phyloP scores from a whole-genome alignment of 2,797 vertebrate species.

The Erethizon dorsatum region DNA sequence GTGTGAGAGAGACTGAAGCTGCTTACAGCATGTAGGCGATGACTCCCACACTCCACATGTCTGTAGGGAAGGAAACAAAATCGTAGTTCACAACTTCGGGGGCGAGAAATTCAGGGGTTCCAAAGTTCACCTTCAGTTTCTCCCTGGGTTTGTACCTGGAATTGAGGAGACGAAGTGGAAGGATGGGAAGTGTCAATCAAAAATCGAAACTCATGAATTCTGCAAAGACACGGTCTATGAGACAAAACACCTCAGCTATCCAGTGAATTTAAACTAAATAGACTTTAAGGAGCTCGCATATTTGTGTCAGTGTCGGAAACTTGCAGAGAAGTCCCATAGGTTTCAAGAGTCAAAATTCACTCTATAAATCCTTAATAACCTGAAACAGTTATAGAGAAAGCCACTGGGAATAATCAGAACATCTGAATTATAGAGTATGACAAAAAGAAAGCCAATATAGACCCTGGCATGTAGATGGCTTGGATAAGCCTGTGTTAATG shows the following conservation, averaged over 20 bases:
- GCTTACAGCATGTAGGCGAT: conserved; percentile 99
- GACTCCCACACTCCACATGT: conserved; percentile 99
- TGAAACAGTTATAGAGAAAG: not conserved
- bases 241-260: not conserved
- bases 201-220: not conserved
- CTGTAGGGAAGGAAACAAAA: conserved; percentile 98
- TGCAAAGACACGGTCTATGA: not conserved
- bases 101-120: conserved; percentile 98
- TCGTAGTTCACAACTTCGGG: conserved; percentile 99
- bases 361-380: not conserved
- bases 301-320: not conserved
- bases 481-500: not conserved
- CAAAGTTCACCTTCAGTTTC: conserved; percentile 97
- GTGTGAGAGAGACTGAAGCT: conserved; percentile 24
- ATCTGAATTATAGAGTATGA: not conserved
- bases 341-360: conserved; percentile 2
- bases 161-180: conserved; percentile 65
- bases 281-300: not conserved
- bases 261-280: not conserved
- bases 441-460: not conserved
- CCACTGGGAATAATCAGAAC: not conserved
- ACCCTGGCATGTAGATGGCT: not conserved
- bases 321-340: not conserved
- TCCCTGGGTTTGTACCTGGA: conserved; percentile 97
- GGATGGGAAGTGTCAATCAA: not conserved